These are phyloP conservation scores for Byasa hedistus DNA, from an alignment of 2,888 invertebrate genomes.

Conservation along the genomic window DNA sequence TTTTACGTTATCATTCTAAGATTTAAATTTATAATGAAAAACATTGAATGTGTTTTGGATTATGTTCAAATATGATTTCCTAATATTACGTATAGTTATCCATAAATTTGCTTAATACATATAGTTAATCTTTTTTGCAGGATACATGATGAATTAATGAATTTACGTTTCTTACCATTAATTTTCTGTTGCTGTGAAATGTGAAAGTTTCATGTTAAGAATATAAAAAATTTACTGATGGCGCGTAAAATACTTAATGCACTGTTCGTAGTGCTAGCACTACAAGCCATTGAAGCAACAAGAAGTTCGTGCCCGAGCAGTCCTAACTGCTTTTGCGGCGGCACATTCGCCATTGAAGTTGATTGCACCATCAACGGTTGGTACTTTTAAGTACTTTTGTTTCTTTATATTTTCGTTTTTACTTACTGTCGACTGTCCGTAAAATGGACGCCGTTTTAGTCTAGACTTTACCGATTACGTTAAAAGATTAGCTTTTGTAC, in stretches of 20 bases:
- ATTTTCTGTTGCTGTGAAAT: constrained; percentile 10
- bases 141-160: background rate
- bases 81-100: no score
- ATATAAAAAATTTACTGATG: constrained; percentile 48
- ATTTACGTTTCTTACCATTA: background rate
- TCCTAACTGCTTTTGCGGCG: constrained; percentile 75
- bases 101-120: no score
- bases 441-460: background rate
- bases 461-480: background rate
- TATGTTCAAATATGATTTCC: no score
- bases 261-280: constrained; percentile 56
- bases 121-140: constrained; percentile 1
- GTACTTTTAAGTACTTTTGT: constrained; percentile 42
- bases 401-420: background rate
- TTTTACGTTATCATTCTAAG: no score
- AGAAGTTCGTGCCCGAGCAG: constrained; percentile 66
- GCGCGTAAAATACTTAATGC: constrained; percentile 56
- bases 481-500: background rate
- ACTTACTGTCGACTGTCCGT: background rate
- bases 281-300: constrained; percentile 66
- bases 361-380: constrained; percentile 75
- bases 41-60: no score
- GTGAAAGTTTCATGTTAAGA: constrained; percentile 18
- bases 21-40: no score
- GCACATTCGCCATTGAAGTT: constrained; percentile 70